Conservation (phyloP, 2,888 invertebrate genomes). For the Nasonovia ribisnigri region DNA sequence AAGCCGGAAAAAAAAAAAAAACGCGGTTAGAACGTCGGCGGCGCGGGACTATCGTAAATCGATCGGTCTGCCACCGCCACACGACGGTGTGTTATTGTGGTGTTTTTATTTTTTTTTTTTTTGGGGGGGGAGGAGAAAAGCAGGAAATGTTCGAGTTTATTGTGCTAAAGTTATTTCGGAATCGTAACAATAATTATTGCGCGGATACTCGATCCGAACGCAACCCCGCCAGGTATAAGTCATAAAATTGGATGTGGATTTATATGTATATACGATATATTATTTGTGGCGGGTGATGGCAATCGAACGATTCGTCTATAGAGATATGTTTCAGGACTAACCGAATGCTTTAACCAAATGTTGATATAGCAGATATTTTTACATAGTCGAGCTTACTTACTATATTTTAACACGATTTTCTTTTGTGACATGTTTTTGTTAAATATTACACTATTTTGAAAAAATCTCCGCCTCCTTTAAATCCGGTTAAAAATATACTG, state of each 20-base stretch:
- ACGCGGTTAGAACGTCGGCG: neutral
- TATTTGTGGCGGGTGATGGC: neutral
- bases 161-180: neutral
- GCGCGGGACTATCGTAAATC: neutral
- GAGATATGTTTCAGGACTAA: neutral
- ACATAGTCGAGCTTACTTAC: neutral
- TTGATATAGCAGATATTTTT: neutral
- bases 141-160: neutral
- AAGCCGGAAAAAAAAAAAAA: conserved; percentile 5
- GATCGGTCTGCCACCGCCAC: neutral
- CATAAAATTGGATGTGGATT: neutral
- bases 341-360: neutral
- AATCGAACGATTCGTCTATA: neutral
- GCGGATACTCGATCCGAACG: too few relatives aligned
- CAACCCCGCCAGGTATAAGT: too few relatives aligned
- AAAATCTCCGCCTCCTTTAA: neutral
- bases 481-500: neutral
- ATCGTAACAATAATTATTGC: neutral
- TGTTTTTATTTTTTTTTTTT: too few relatives aligned
- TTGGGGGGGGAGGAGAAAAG: too few relatives aligned
- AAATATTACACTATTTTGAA: neutral
- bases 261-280: neutral
- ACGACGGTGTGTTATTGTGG: too few relatives aligned
- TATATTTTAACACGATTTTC: neutral
- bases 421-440: neutral